Conservation (phyloP, 2,797 vertebrate species). For the Geotrypetes seraphini region DNA sequence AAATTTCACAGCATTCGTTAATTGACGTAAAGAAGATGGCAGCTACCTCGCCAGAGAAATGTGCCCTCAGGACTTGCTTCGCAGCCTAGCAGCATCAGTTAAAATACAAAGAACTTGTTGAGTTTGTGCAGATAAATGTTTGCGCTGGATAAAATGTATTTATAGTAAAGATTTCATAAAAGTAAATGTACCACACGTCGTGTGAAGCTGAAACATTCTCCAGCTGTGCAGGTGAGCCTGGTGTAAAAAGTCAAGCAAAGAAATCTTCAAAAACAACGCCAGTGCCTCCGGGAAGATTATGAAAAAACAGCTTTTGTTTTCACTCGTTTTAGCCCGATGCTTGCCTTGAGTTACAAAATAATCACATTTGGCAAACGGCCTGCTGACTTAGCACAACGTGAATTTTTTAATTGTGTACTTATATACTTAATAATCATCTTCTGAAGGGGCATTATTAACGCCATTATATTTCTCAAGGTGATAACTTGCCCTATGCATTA, state of each 20-base stretch:
- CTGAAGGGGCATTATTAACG: slow-evolving; percentile 15
- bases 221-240: too few species aligned
- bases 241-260: too few species aligned
- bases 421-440: slow-evolving; percentile 19
- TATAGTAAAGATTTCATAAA: too few species aligned
- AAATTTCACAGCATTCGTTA: too few species aligned
- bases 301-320: slow-evolving; percentile 8
- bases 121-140: too few species aligned
- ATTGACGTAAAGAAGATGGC: too few species aligned
- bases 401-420: slow-evolving; percentile 18
- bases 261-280: not conserved
- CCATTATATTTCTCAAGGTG: not conserved
- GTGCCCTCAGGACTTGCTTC: too few species aligned
- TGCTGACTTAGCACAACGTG: slow-evolving; percentile 9
- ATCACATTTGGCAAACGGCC: slow-evolving; percentile 15
- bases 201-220: too few species aligned
- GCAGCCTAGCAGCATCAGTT: not conserved
- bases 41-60: too few species aligned
- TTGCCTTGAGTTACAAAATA: slow-evolving; percentile 17
- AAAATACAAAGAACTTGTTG: not conserved
- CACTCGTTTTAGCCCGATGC: slow-evolving; percentile 9
- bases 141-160: too few species aligned
- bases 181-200: too few species aligned
- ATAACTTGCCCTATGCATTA: too few species aligned
- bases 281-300: not conserved